Percentiles rank a stretch among this genome's conserved stretches.
Evolutionary conservation across 2,888 invertebrate species (phyloP).

Genomic region (Heliconius hortense): DNA sequence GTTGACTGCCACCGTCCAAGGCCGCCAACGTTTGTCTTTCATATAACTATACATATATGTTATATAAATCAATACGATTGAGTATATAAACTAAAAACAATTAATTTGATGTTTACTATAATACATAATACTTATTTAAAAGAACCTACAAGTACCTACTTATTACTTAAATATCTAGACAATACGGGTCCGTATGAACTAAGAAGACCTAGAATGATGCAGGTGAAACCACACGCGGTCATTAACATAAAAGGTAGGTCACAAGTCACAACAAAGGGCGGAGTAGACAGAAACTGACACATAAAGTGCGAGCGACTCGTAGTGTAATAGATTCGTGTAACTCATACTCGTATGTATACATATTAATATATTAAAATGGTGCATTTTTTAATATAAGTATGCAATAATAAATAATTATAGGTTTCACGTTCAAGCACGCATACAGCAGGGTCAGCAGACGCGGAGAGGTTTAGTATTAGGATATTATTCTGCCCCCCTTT

Average conservation of each 20-base stretch:
- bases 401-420: not conserved
- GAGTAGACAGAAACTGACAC: conserved; percentile 12
- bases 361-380: not conserved
- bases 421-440: not conserved
- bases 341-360: not conserved
- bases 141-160: not conserved
- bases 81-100: too few species aligned
- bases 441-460: not conserved
- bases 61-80: too few species aligned
- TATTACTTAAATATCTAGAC: not conserved
- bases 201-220: not conserved
- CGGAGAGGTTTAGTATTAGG: not conserved
- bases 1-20: too few species aligned
- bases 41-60: too few species aligned
- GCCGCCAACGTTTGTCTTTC: too few species aligned
- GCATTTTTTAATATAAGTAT: not conserved
- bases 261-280: conserved; percentile 8
- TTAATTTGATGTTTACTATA: not conserved
- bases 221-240: conserved; percentile 23
- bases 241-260: conserved; percentile 26
- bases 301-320: conserved; percentile 3
- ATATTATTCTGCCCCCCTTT: not conserved
- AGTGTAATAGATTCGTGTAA: not conserved
- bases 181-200: not conserved
- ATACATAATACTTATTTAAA: too few species aligned